Base-by-base conservation (phyloP, 1,140 invertebrate species). In the Trachymyrmex septentrionalis region DNA sequence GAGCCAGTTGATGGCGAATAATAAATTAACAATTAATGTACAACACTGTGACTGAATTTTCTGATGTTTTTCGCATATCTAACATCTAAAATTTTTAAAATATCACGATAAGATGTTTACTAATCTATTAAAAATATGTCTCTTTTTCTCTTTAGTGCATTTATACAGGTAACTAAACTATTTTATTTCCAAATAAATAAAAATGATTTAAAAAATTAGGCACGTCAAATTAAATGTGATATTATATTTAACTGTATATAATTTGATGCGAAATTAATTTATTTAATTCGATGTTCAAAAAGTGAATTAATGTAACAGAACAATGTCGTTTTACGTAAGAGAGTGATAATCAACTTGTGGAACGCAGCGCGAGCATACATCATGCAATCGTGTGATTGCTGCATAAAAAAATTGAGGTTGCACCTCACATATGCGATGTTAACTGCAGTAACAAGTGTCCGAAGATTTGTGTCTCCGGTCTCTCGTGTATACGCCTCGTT, bases 311-410 rank as follows among this genome's bases (percentile, higher is more conserved):
- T 82, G 53, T 61, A 73, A 82, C 53, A 38, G 71, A 72, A 72
- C 38, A 82, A 75, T 75, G 69, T 84, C 27, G 69, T 34, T 84
- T 84, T 84, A 84, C 55, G 55, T 84, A 75, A 84, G 66, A 81
- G 38, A 19, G 24, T 21, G 69, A 84, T 82, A 30, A 73, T 84
- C 38, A 63, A 21, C 34, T 61, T 34, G 67, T 44, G 80, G 80
- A 63, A 73, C 57, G 19, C 67, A 14, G 38, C 16, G 3, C 38
- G 30, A 21, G 55, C 75, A 53, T 55, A 75, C 64, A 19, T 53
- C 73, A 72, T 87, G 59, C 44, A 85, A 50, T 50, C 64, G 19
- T 66, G 72, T 64, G 67, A 78, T 86, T 77, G 67, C 19, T 53
- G 53, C 55, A 44, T 50, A 34, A 38, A 67, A 85, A 85, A 75